Evolutionary conservation across 1,140 invertebrate genomes (phyloP).

Genomic region (Elymnias hypermnestra): DNA sequence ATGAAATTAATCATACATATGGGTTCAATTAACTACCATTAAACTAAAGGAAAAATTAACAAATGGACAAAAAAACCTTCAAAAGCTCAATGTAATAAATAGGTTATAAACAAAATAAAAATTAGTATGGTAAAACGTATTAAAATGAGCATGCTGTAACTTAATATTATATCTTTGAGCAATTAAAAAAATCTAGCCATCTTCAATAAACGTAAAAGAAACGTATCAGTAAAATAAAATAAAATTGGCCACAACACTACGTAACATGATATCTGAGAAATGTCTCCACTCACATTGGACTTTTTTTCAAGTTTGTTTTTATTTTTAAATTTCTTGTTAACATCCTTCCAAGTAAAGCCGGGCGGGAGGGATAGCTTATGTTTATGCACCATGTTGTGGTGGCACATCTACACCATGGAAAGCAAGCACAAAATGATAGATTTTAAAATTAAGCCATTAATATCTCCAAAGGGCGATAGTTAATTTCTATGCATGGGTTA

Average conservation of each 20-base stretch:
- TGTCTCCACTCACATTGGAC: constrained; percentile 42
- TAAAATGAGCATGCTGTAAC: constrained; percentile 11
- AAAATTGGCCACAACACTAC: constrained; percentile 14
- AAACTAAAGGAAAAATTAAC: background rate
- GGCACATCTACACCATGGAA: constrained; percentile 51
- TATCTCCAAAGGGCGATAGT: constrained; percentile 7
- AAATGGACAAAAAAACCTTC: background rate
- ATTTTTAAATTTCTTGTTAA: constrained; percentile 61
- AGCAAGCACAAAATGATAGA: constrained; percentile 42
- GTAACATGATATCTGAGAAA: constrained; percentile 20
- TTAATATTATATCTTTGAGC: constrained; percentile 9
- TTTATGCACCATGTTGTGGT: constrained; percentile 40
- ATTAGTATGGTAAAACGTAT: background rate
- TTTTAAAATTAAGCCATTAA: constrained; percentile 24
- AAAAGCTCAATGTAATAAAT: background rate
- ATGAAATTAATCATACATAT: constrained; percentile 7
- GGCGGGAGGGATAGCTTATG: constrained; percentile 54
- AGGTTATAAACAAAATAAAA: background rate
- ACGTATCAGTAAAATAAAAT: constrained; percentile 12
- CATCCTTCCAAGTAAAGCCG: constrained; percentile 63
- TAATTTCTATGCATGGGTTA: constrained; percentile 2
- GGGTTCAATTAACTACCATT: background rate
- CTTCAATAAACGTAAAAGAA: constrained; percentile 7
- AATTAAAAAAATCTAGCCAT: constrained; percentile 5
- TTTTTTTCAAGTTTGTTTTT: constrained; percentile 57